phyloP scores from a whole-genome alignment of 1,140 invertebrate species.

The Leguminivora glycinivorella region DNA sequence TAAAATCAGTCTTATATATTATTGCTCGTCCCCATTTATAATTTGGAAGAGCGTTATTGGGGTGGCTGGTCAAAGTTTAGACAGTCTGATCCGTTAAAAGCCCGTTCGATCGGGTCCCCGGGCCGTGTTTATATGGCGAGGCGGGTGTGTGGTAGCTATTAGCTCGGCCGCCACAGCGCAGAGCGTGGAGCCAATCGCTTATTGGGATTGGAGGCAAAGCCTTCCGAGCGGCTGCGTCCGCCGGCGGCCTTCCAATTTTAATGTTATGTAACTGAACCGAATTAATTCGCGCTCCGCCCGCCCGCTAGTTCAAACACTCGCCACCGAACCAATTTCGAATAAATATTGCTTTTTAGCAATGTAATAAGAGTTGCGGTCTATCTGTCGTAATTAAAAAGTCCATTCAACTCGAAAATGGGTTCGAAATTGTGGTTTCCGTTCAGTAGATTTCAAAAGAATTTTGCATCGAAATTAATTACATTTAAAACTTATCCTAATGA shows the following conservation, averaged over 20 bases:
- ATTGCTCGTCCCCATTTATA: conserved; percentile 33
- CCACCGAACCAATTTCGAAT: conserved; percentile 41
- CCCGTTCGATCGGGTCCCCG: conserved; percentile 35
- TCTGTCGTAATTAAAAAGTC: conserved; percentile 48
- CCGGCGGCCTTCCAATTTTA: conserved; percentile 55
- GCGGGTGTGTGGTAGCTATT: conserved; percentile 30
- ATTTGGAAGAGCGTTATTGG: conserved; percentile 27
- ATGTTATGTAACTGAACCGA: conserved; percentile 56
- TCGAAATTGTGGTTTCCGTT: conserved; percentile 41
- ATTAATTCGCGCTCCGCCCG: conserved; percentile 47
- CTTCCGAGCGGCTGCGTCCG: conserved; percentile 41
- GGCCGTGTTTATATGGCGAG: conserved; percentile 46
- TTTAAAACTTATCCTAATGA: neutral
- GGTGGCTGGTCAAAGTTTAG: conserved; percentile 42
- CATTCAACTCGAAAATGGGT: conserved; percentile 41
- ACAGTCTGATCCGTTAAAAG: conserved; percentile 63
- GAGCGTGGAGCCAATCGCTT: conserved; percentile 49
- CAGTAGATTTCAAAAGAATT: conserved; percentile 25
- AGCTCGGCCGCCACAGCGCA: conserved; percentile 31
- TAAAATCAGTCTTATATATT: conserved; percentile 35
- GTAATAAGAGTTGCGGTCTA: conserved; percentile 42
- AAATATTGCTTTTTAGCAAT: conserved; percentile 48
- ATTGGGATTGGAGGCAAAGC: conserved; percentile 56
- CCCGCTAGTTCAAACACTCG: conserved; percentile 47
- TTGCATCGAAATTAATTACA: neutral